Conservation (phyloP, 2,113 vertebrate species). For the Ptilonorhynchus violaceus region DNA sequence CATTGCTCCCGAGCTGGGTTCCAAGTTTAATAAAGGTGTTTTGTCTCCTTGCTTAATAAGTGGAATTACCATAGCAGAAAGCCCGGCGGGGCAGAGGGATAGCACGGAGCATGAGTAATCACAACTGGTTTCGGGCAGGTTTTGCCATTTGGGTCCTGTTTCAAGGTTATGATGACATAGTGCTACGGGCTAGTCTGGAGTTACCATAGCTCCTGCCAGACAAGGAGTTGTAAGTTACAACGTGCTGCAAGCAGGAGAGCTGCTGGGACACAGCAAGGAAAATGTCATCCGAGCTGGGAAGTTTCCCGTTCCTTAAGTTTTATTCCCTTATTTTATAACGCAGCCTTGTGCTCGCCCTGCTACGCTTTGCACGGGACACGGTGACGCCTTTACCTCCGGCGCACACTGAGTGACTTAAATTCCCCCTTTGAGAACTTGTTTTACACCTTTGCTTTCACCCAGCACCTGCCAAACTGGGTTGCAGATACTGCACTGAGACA, state of each 20-base stretch:
- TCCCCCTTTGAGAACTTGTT: not conserved
- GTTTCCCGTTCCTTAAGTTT: not conserved
- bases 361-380: rapidly evolving
- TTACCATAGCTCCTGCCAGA: not conserved
- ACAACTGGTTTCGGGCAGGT: slow-evolving; percentile 45
- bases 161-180: slow-evolving; percentile 27
- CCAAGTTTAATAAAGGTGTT: slow-evolving; percentile 48
- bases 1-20: not conserved
- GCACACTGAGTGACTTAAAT: rapidly evolving
- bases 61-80: slow-evolving; percentile 52
- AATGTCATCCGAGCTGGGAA: not conserved
- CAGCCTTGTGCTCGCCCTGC: not conserved
- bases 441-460: not conserved
- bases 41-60: slow-evolving; percentile 38
- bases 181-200: not conserved
- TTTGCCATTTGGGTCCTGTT: slow-evolving; percentile 37
- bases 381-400: not conserved
- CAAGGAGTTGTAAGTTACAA: not conserved
- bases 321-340: not conserved
- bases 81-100: not conserved
- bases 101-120: slow-evolving; percentile 18
- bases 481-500: not conserved
- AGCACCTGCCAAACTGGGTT: not conserved
- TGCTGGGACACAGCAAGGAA: not conserved
- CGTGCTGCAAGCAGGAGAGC: not conserved